A percentile compares a stretch with the other conserved stretches of the same genome.
These are phyloP conservation scores for Chaitophorus viminalis DNA, from an alignment of 2,888 invertebrate species.

Conservation along the genomic window DNA sequence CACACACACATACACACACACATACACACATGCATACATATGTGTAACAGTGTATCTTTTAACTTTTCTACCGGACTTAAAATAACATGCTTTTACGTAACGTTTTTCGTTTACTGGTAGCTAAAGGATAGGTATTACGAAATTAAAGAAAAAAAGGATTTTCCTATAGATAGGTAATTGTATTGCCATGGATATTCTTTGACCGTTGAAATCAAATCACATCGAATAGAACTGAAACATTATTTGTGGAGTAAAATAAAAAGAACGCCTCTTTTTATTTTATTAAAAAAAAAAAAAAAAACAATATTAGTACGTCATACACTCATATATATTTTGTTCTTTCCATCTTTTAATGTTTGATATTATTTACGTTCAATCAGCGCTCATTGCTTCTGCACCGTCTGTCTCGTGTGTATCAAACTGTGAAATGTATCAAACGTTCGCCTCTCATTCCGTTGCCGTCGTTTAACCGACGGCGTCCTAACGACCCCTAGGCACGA, in stretches of 20 bases:
- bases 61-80: background rate
- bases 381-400: slow-evolving; percentile 22
- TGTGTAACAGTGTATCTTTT: background rate
- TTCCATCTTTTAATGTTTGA: slow-evolving; percentile 42
- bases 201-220: slow-evolving; percentile 13
- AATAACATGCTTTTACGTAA: slow-evolving; percentile 1
- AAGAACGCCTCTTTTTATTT: background rate
- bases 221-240: background rate
- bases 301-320: background rate
- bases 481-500: slow-evolving; percentile 20
- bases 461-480: background rate
- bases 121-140: background rate
- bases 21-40: no score
- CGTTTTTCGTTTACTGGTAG: background rate
- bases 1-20: background rate
- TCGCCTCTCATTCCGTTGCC: background rate
- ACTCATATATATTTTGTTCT: slow-evolving; percentile 2
- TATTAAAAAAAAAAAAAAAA: slow-evolving; percentile 2
- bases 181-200: background rate
- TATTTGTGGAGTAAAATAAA: background rate
- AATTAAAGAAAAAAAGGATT: background rate
- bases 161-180: background rate
- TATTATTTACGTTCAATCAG: slow-evolving; percentile 61
- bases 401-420: slow-evolving; percentile 44
- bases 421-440: slow-evolving; percentile 52